Base-by-base conservation (phyloP, 2,888 invertebrate species). In the Spodoptera exigua region DNA sequence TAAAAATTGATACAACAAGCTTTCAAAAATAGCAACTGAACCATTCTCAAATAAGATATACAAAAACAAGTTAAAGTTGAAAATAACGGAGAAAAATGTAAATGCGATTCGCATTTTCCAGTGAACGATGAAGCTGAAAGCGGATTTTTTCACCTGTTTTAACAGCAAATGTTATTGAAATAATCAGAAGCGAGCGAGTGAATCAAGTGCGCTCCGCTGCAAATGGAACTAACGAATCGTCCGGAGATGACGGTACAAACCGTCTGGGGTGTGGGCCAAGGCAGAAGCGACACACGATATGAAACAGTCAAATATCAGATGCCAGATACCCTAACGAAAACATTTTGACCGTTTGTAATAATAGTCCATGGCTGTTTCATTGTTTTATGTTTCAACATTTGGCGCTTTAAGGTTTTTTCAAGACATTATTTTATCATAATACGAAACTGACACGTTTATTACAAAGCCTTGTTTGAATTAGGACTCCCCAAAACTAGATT, bases 191-290 rank as follows among this genome's bases (percentile, higher is more conserved):
- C 35, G 18, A 36, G 37, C 43, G 57, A 70, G 57, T 59, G 76
- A 79, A 79, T 82, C 74, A 78, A 82, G 82, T 74, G 64, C 68
- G 55, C 73, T 72, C 27, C 47, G 35, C 48, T 46, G 57, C 73
- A 68, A 74, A 73, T 78, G 70, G 52, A 66, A 79, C 80, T 83
- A 80, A 81, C 79, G 79, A 83, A 81, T 79, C 64, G 71, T 51
- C 63, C 70, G 53, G 60, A 60, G 70, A 62, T 62, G 74, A 53
- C 46, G 69, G 71, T 63, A 66, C 65, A 63, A 73, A 71, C 72
- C 68, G 73, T 40, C n/a, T 62, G 59, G 59, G 43, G 52, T 64
- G 57, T 67, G 72, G 69, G 47, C 17, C 55, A 62, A 60, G 52
- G 16, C 0, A 36, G 0, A 55, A 43, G 13, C 3, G 27, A 18